Base-by-base conservation (phyloP, 2,888 invertebrate genomes). In the Ganaspis brasiliensis region DNA sequence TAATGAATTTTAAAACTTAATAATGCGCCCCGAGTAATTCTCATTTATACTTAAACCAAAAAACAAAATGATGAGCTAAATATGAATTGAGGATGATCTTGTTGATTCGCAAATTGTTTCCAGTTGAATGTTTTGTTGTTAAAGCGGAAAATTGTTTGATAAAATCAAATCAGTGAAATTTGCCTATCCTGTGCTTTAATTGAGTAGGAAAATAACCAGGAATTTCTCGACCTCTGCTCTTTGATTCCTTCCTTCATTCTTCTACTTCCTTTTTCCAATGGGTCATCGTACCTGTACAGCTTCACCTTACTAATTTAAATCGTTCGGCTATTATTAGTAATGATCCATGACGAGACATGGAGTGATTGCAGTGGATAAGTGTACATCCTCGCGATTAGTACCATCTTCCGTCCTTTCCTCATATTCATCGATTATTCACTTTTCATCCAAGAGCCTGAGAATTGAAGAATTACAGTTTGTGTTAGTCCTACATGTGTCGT, bases 321-420 rank as follows among this genome's bases (percentile, higher is more conserved):
- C 83, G 81, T 76, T 82, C 77, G 73, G 76, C 84, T 84, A 84
- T 86, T 81, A 85, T 84, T 82, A 80, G 84, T 83, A 81, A 84
- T 82, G 85, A 83, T 79, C 78, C 82, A 82, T 85, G 83, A 82
- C 75, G 78, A 78, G 72, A 77, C 74, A 74, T 35, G 56, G 70
- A 59, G 75, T 71, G 76, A 77, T 77, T 73, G 56, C 67, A 67
- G 67, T 67, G 40, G 67, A 21, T 67, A 67, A 67, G 45, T 37
- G 45, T 37, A 67, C 40, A 67, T 45, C 67, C 67, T 67, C 67
- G 45, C 45, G 67, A 45, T 45, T 67, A 67, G 45, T 67, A 67
- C 40, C 45, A 45, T 67, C 45, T 67, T 67, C 45, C 67, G 67
- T 40, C 24, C 63, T 21, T 24, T 45, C n/a, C 52, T 52, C 24